phyloP scores from a whole-genome alignment of 2,888 invertebrate genomes.

The Dolomedes plantarius region DNA sequence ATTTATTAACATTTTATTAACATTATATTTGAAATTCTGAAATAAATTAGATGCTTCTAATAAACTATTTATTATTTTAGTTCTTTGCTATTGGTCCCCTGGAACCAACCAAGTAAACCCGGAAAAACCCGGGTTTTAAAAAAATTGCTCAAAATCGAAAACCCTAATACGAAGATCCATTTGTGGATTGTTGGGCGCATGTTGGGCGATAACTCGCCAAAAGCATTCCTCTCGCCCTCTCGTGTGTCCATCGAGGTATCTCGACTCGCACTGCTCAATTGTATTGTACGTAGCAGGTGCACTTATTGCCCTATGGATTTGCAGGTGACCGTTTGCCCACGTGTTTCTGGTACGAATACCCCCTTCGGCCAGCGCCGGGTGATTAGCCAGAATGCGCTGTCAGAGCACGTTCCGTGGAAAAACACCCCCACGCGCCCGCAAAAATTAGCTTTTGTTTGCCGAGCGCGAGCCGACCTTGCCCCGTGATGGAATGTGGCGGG shows the following conservation, averaged over 20 bases:
- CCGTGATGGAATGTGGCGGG: conserved; percentile 1
- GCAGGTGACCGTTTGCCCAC: conserved; percentile 12
- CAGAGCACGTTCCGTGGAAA: conserved; percentile 18
- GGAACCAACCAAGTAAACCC: too few relatives aligned
- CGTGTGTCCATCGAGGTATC: conserved; percentile 1
- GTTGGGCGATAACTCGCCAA: neutral
- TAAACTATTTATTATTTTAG: too few relatives aligned
- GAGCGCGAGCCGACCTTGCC: neutral
- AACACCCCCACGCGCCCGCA: conserved; percentile 13
- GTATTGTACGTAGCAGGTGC: conserved; percentile 14
- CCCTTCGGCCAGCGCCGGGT: conserved; percentile 1
- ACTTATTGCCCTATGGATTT: conserved; percentile 19
- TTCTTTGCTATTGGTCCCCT: too few relatives aligned
- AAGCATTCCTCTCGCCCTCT: neutral
- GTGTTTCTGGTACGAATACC: neutral
- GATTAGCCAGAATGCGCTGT: conserved; percentile 16
- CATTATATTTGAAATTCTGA: too few relatives aligned
- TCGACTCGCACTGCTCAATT: neutral
- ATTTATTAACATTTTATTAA: too few relatives aligned
- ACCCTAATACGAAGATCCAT: too few relatives aligned
- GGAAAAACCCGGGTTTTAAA: too few relatives aligned
- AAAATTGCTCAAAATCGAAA: too few relatives aligned
- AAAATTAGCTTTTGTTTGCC: conserved; percentile 6
- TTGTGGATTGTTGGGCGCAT: too few relatives aligned
- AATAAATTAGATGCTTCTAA: too few relatives aligned